These are phyloP conservation scores for Acrobasis consociella DNA, from an alignment of 2,888 invertebrate genomes.

Conservation along the genomic window DNA sequence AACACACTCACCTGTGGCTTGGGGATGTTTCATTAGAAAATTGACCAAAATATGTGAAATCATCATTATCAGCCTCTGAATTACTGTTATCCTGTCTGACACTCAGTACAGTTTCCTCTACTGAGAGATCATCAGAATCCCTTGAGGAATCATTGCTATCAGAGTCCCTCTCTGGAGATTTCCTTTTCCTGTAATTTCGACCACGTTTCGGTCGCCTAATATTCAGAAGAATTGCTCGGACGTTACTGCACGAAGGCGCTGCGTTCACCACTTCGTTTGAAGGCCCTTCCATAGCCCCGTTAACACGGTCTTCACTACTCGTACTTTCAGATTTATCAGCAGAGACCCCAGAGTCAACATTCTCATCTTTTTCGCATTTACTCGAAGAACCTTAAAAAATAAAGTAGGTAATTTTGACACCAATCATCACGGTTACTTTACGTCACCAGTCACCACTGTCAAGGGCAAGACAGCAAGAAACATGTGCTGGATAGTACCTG, in stretches of 20 bases:
- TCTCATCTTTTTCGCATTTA: slow-evolving; percentile 59
- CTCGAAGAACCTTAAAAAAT: slow-evolving; percentile 48
- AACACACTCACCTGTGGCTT: slow-evolving; percentile 54
- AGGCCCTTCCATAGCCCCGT: slow-evolving; percentile 49
- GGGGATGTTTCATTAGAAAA: slow-evolving; percentile 51
- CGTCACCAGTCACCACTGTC: slow-evolving; percentile 50
- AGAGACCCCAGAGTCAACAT: slow-evolving; percentile 73
- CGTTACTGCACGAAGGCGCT: slow-evolving; percentile 66
- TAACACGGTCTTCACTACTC: slow-evolving; percentile 63
- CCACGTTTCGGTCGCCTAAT: slow-evolving; percentile 57
- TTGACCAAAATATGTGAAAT: slow-evolving; percentile 46
- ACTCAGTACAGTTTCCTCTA: slow-evolving; percentile 46
- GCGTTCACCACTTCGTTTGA: slow-evolving; percentile 64
- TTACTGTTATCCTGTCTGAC: slow-evolving; percentile 44
- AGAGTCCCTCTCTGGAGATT: slow-evolving; percentile 65
- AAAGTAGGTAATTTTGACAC: slow-evolving; percentile 45
- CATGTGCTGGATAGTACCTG: slow-evolving; percentile 45
- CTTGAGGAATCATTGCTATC: slow-evolving; percentile 64
- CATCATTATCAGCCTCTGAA: slow-evolving; percentile 56
- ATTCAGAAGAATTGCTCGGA: slow-evolving; percentile 62
- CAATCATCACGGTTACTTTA: slow-evolving; percentile 38
- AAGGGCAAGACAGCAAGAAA: slow-evolving; percentile 13
- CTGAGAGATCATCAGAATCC: slow-evolving; percentile 71
- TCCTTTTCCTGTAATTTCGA: slow-evolving; percentile 71
- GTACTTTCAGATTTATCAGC: slow-evolving; percentile 77